Evolutionary conservation across 2,113 vertebrate genomes (phyloP).

Genomic region (Conger conger): DNA sequence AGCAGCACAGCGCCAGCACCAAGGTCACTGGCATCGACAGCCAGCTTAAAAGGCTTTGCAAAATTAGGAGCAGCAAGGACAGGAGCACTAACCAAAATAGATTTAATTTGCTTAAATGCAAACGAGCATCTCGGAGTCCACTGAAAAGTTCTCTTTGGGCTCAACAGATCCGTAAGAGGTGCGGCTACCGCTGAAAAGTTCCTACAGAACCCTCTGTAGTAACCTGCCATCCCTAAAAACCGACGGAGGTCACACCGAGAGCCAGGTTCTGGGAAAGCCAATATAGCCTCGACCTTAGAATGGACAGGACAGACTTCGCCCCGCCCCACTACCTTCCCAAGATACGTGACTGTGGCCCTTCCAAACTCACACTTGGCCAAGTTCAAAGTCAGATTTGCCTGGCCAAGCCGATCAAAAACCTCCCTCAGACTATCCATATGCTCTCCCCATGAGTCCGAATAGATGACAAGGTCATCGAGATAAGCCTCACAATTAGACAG

Average conservation of each 20-base stretch:
- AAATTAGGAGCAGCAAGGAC: not conserved
- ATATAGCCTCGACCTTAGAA: not conserved
- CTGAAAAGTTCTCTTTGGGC: not conserved
- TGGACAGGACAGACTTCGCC: not conserved
- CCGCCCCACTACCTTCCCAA: not conserved
- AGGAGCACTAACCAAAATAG: no score
- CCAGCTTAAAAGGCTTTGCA: not conserved
- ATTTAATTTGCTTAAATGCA: no score
- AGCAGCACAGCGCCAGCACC: not conserved
- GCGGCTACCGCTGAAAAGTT: conserved; percentile 3
- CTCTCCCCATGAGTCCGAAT: not conserved
- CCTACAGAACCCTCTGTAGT: conserved; percentile 1
- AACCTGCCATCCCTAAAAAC: conserved; percentile 2
- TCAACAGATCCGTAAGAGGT: not conserved
- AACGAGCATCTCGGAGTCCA: no score
- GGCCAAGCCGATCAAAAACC: not conserved
- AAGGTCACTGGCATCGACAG: not conserved
- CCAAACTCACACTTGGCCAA: not conserved
- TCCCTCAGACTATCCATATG: not conserved
- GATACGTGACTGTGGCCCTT: not conserved
- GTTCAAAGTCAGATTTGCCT: not conserved
- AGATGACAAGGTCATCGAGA: not conserved
- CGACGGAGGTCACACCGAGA: not conserved
- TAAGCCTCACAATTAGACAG: not conserved
- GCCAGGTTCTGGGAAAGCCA: not conserved